These are phyloP conservation scores for Amiota minor DNA, from an alignment of 2,888 invertebrate genomes.

Conservation along the genomic window DNA sequence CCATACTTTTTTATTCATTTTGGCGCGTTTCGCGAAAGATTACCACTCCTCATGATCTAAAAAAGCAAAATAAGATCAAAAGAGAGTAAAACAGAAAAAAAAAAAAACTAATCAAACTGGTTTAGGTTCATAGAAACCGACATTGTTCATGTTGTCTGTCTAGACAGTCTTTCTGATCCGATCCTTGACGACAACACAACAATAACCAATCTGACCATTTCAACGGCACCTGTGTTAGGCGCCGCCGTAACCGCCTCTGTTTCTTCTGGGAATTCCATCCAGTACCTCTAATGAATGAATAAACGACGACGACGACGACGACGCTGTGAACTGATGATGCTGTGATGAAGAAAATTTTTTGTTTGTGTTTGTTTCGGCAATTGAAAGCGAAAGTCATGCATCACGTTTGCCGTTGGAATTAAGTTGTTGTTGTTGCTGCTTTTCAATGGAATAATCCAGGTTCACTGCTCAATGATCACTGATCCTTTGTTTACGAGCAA, in stretches of 20 bases:
- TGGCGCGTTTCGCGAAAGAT: slow-evolving; percentile 11
- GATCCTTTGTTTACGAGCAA: too few species aligned
- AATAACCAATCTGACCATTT: slow-evolving; percentile 16
- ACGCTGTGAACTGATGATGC: slow-evolving; percentile 10
- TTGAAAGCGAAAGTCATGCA: slow-evolving; percentile 59
- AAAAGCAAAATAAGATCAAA: too few species aligned
- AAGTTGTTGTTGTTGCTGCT: slow-evolving; percentile 15
- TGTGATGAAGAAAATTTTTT: slow-evolving; percentile 40
- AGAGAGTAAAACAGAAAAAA: slow-evolving; percentile 10
- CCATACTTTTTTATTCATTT: neutral
- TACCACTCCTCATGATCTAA: too few species aligned
- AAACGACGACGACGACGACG: too few species aligned
- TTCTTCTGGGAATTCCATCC: slow-evolving; percentile 13
- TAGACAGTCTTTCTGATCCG: slow-evolving; percentile 39
- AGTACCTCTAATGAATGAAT: neutral
- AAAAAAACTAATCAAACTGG: slow-evolving; percentile 48
- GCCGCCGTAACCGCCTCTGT: neutral
- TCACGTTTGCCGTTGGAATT: slow-evolving; percentile 41
- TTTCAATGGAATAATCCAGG: too few species aligned
- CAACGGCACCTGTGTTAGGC: slow-evolving; percentile 34
- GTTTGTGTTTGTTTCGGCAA: slow-evolving; percentile 46
- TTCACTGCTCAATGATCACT: too few species aligned
- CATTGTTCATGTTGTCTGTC: slow-evolving; percentile 49
- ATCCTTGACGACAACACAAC: slow-evolving; percentile 55
- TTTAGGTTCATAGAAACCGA: slow-evolving; percentile 39